Evolutionary conservation across 2,113 vertebrate genomes (phyloP).

Genomic region (Centropristis striata): DNA sequence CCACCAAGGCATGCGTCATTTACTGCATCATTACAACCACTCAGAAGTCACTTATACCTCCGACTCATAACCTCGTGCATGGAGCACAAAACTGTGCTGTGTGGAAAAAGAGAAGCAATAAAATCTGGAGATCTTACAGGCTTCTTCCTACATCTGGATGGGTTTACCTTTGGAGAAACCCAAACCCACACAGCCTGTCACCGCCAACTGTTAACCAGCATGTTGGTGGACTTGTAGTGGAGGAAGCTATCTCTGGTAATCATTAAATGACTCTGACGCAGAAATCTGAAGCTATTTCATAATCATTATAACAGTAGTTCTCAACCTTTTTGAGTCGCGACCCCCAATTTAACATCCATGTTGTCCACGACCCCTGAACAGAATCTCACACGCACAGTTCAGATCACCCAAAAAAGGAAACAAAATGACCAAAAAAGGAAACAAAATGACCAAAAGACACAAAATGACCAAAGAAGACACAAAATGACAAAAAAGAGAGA

Average conservation of each 20-base stretch:
- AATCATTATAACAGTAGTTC: no score
- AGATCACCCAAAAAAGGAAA: no score
- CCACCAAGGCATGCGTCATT: background rate
- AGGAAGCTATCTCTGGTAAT: conserved; percentile 42
- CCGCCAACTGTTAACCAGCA: conserved; percentile 46
- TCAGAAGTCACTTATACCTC: background rate
- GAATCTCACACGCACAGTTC: no score
- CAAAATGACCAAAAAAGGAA: no score
- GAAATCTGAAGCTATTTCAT: conserved; percentile 33
- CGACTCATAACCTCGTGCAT: background rate
- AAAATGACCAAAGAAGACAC: no score
- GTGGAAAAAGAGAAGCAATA: conserved; percentile 22
- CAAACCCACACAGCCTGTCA: conserved; percentile 1
- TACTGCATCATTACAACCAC: background rate
- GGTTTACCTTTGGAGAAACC: conserved; percentile 33
- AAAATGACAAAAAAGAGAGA: no score
- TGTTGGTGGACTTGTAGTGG: conserved; percentile 19
- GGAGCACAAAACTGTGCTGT: conserved; percentile 7
- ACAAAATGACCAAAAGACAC: no score
- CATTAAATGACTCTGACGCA: conserved; percentile 34
- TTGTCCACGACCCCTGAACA: no score
- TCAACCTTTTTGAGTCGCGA: no score
- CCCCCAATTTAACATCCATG: no score
- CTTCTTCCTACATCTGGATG: conserved; percentile 35
- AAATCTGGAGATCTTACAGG: background rate